phyloP scores from a whole-genome alignment of 2,113 vertebrate species.

The Ammodytes marinus region DNA sequence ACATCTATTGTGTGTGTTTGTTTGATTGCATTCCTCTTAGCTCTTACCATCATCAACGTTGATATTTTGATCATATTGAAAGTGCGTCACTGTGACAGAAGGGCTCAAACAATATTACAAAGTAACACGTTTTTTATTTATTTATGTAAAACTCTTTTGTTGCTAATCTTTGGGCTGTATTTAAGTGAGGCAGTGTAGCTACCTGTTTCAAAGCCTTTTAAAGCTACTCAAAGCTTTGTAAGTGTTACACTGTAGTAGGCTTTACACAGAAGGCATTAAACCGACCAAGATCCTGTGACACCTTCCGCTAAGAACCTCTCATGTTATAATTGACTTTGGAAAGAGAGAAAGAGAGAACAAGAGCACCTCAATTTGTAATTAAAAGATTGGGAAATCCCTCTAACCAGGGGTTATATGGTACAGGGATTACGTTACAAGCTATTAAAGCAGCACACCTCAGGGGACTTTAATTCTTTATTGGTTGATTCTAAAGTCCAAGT shows the following conservation, averaged over 20 bases:
- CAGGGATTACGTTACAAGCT: background rate
- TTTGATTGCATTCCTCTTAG: background rate
- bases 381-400: slow-evolving; percentile 12
- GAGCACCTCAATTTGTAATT: slow-evolving; percentile 32
- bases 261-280: slow-evolving; percentile 27
- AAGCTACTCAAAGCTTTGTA: background rate
- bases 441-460: background rate
- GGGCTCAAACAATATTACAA: background rate
- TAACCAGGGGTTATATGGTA: slow-evolving; percentile 14
- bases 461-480: no score
- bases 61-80: background rate
- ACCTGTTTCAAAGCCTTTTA: background rate
- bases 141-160: background rate
- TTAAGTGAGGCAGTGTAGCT: background rate
- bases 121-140: no score
- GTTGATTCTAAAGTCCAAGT: background rate
- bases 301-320: slow-evolving; percentile 30
- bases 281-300: slow-evolving; percentile 30
- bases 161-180: background rate
- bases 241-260: slow-evolving; percentile 29
- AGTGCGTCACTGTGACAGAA: background rate
- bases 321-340: slow-evolving; percentile 50
- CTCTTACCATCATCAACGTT: background rate
- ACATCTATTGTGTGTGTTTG: background rate
- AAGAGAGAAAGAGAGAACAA: slow-evolving; percentile 5